Percentiles rank a stretch among this genome's conserved stretches.
Evolutionary conservation across 2,113 vertebrate species (phyloP).

Genomic region (Penelope pileata): DNA sequence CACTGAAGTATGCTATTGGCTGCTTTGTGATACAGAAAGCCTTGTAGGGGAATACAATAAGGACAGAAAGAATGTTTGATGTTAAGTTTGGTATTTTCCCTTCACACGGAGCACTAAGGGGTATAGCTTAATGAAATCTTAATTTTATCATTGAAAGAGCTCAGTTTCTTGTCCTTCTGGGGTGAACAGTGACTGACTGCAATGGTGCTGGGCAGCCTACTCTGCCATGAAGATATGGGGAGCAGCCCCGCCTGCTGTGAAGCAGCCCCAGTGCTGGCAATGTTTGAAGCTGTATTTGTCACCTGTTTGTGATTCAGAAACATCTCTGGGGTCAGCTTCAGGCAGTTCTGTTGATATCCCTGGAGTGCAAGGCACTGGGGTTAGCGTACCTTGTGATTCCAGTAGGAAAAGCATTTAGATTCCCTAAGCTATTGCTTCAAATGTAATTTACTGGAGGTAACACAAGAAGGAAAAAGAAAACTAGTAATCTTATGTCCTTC

Average conservation of each 20-base stretch:
- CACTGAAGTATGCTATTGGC: neutral
- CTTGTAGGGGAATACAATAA: neutral
- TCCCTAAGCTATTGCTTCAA: neutral
- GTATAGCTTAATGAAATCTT: neutral
- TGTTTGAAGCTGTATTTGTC: neutral
- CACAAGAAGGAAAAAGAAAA: neutral
- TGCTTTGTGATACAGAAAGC: neutral
- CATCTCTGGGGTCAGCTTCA: neutral
- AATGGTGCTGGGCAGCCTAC: neutral
- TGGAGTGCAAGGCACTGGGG: neutral
- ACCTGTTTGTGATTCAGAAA: neutral
- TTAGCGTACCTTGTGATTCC: neutral
- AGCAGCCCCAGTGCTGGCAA: neutral
- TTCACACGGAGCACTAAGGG: neutral
- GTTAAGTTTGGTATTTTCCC: neutral
- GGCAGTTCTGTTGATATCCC: neutral
- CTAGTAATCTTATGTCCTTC: neutral
- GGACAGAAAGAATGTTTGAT: neutral
- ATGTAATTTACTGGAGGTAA: neutral
- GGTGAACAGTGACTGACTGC: neutral
- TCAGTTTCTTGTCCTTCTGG: neutral
- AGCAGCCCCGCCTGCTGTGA: neutral
- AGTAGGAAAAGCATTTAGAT: neutral
- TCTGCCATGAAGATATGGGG: neutral
- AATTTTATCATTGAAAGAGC: neutral